These are phyloP conservation scores for Chironomus riparius DNA, from an alignment of 2,888 invertebrate genomes.

Conservation along the genomic window DNA sequence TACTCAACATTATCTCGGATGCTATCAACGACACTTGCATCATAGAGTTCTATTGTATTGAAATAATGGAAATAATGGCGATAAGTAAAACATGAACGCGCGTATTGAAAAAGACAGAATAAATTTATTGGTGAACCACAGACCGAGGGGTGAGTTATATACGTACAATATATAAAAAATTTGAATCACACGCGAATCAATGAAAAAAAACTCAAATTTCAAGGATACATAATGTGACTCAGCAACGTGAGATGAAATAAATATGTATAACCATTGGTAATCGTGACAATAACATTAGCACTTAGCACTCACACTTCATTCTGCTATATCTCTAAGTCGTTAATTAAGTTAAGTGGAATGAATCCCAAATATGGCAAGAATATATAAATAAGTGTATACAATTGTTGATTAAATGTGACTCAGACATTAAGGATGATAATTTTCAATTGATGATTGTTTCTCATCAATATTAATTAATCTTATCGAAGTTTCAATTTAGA, in stretches of 20 bases:
- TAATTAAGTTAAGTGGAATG: slow-evolving; percentile 1
- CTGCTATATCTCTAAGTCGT: background rate
- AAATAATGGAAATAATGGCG: background rate
- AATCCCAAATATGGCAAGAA: slow-evolving; percentile 1
- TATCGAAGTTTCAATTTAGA: background rate
- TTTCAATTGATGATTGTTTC: background rate
- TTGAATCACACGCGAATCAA: background rate
- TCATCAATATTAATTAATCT: background rate
- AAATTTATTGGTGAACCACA: background rate
- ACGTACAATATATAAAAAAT: background rate
- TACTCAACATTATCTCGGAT: background rate
- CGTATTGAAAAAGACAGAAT: background rate
- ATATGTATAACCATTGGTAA: background rate
- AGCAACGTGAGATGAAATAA: background rate
- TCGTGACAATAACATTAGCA: background rate
- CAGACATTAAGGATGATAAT: background rate
- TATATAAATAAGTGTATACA: background rate
- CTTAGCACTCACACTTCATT: background rate
- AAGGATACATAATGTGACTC: background rate
- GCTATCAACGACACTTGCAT: slow-evolving; percentile 11
- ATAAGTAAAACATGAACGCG: background rate
- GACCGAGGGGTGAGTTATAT: background rate
- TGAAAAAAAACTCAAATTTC: slow-evolving; percentile 2
- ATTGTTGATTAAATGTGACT: background rate
- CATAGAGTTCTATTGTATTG: background rate